These are phyloP conservation scores for Dicyrtoma fusca DNA, from an alignment of 2,888 invertebrate genomes.

Conservation along the genomic window DNA sequence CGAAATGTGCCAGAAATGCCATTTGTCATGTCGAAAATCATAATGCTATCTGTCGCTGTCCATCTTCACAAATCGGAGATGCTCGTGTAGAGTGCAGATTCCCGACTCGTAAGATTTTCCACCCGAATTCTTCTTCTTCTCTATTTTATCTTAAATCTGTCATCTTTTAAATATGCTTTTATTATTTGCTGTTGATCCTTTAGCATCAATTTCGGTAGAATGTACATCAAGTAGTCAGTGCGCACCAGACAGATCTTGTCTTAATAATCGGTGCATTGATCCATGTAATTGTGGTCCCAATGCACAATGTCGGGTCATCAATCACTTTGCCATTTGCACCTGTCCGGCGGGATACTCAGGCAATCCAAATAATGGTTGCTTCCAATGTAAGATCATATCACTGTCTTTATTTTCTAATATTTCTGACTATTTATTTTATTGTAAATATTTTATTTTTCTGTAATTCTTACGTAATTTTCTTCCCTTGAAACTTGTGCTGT, in stretches of 20 bases:
- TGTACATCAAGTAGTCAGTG: slow-evolving; percentile 82
- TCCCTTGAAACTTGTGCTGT: neutral
- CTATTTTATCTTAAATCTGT: neutral
- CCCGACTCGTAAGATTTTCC: slow-evolving; percentile 36
- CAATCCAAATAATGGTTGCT: slow-evolving; percentile 80
- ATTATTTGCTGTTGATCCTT: slow-evolving; percentile 60
- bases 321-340: slow-evolving; percentile 84
- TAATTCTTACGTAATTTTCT: neutral
- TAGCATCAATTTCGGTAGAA: slow-evolving; percentile 66
- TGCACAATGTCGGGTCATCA: slow-evolving; percentile 77
- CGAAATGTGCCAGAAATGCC: slow-evolving; percentile 78
- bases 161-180: slow-evolving; percentile 17
- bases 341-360: slow-evolving; percentile 82
- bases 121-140: neutral
- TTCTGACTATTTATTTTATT: slow-evolving; percentile 3
- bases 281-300: slow-evolving; percentile 79
- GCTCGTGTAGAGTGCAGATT: slow-evolving; percentile 70
- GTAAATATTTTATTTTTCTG: slow-evolving; percentile 5
- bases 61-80: slow-evolving; percentile 75
- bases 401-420: slow-evolving; percentile 40
- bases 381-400: slow-evolving; percentile 66
- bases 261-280: slow-evolving; percentile 76
- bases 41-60: slow-evolving; percentile 77
- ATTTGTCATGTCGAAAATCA: slow-evolving; percentile 80
- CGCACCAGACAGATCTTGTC: slow-evolving; percentile 78